A percentile compares a stretch with the other conserved stretches of the same genome.
phyloP scores from a whole-genome alignment of 2,113 vertebrate genomes.

The Oryzias javanicus region DNA sequence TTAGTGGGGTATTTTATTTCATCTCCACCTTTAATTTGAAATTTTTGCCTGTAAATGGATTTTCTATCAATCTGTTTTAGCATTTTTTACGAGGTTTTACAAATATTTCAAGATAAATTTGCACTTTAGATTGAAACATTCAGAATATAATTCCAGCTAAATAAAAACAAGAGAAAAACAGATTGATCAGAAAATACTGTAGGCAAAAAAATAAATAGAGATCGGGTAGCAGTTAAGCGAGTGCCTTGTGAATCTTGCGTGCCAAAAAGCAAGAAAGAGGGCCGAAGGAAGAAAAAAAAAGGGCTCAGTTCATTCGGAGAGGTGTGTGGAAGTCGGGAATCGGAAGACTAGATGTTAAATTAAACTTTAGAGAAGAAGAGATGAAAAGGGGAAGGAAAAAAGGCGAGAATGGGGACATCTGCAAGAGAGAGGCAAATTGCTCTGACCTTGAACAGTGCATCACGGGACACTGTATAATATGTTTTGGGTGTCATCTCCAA shows the following conservation, averaged over 20 bases:
- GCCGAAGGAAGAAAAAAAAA: slow-evolving; percentile 10
- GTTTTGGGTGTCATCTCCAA: slow-evolving; percentile 85
- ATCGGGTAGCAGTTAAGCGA: slow-evolving; percentile 40
- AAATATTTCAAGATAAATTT: slow-evolving; percentile 1
- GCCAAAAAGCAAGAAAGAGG: slow-evolving; percentile 37
- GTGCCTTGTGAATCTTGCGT: slow-evolving; percentile 43
- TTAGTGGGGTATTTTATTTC: slow-evolving; percentile 22
- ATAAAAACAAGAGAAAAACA: slow-evolving; percentile 24
- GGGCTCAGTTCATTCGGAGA: slow-evolving; percentile 61
- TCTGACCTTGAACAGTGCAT: slow-evolving; percentile 84
- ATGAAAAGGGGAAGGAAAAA: slow-evolving; percentile 25
- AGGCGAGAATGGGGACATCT: slow-evolving; percentile 60
- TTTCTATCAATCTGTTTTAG: slow-evolving; percentile 54
- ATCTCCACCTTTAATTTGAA: slow-evolving; percentile 40
- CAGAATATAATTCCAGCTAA: slow-evolving; percentile 22
- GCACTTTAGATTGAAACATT: slow-evolving; percentile 9
- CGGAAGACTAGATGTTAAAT: slow-evolving; percentile 50
- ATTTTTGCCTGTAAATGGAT: slow-evolving; percentile 42
- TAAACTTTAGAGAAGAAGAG: slow-evolving; percentile 40
- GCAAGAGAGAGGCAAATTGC: slow-evolving; percentile 73
- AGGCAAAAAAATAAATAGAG: slow-evolving; percentile 37
- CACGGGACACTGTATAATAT: slow-evolving; percentile 83
- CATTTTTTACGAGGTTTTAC: background rate
- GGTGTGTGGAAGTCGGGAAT: slow-evolving; percentile 40
- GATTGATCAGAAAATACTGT: slow-evolving; percentile 53